A percentile compares a stretch with the other conserved stretches of the same genome.
phyloP scores from a whole-genome alignment of 2,888 invertebrate species.

The Celastrina argiolus region DNA sequence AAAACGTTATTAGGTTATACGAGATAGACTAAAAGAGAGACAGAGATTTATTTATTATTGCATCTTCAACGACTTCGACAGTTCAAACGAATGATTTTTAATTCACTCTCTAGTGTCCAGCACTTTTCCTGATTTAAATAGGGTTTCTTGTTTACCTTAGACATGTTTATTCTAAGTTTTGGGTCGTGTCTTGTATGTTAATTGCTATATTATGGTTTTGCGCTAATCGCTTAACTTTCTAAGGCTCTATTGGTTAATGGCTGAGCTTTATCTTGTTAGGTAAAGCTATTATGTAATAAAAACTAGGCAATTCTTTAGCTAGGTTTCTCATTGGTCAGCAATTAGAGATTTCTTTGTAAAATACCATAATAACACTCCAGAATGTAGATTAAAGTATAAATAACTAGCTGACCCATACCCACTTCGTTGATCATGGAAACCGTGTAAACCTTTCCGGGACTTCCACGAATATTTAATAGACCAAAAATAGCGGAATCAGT shows the following conservation, averaged over 20 bases:
- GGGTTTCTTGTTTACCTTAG: not conserved
- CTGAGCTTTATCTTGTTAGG: not conserved
- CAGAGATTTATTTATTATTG: no score
- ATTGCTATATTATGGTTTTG: conserved; percentile 3
- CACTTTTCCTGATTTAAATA: not conserved
- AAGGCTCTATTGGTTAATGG: not conserved
- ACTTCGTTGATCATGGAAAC: no score
- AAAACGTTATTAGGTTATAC: no score
- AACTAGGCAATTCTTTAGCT: not conserved
- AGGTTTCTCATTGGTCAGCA: not conserved
- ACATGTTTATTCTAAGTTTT: conserved; percentile 7
- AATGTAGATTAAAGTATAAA: no score
- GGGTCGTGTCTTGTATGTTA: not conserved
- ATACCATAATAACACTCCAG: no score
- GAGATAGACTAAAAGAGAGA: no score
- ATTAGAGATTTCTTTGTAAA: no score
- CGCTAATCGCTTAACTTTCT: conserved; percentile 13
- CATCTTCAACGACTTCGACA: no score
- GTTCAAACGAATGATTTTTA: not conserved
- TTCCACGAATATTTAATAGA: no score
- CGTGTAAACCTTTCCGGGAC: no score
- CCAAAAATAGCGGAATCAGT: no score
- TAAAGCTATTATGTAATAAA: not conserved
- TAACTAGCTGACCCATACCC: no score
- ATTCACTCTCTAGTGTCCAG: not conserved